Evolutionary conservation across 2,113 vertebrate genomes (phyloP).

Genomic region (Silurus meridionalis): DNA sequence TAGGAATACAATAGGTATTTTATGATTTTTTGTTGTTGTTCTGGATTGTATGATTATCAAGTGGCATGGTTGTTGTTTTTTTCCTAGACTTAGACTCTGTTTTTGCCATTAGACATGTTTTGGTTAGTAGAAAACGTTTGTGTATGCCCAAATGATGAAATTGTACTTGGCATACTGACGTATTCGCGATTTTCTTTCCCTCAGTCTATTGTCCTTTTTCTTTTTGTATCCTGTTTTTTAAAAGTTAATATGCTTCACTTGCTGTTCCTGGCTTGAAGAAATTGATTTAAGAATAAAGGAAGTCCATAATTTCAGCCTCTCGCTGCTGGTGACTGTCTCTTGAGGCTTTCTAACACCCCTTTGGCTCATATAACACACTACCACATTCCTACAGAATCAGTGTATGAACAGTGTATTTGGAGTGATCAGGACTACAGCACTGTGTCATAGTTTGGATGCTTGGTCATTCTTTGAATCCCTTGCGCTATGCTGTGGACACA

Average conservation of each 20-base stretch:
- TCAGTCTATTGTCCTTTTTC: neutral
- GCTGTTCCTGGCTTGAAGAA: constrained; percentile 4
- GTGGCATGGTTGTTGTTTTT: neutral
- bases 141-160: neutral
- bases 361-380: constrained; percentile 20
- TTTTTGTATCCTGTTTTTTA: neutral
- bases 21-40: neutral
- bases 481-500: constrained; percentile 6
- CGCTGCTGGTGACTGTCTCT: constrained; percentile 1
- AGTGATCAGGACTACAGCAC: neutral
- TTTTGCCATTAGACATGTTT: neutral
- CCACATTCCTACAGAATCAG: constrained; percentile 6
- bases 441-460: neutral
- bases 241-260: neutral
- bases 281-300: constrained; percentile 29
- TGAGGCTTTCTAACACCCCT: constrained; percentile 26
- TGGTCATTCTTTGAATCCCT: constrained; percentile 10
- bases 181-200: neutral
- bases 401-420: constrained; percentile 4
- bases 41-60: neutral
- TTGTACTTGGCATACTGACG: neutral
- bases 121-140: neutral
- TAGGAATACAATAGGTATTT: neutral
- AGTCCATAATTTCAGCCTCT: constrained; percentile 21
- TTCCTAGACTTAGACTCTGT: neutral